Evolutionary conservation across 2,888 invertebrate species (phyloP), one percentile per base, ranked within the genome.

Genomic region (Lasioglossum morio): DNA sequence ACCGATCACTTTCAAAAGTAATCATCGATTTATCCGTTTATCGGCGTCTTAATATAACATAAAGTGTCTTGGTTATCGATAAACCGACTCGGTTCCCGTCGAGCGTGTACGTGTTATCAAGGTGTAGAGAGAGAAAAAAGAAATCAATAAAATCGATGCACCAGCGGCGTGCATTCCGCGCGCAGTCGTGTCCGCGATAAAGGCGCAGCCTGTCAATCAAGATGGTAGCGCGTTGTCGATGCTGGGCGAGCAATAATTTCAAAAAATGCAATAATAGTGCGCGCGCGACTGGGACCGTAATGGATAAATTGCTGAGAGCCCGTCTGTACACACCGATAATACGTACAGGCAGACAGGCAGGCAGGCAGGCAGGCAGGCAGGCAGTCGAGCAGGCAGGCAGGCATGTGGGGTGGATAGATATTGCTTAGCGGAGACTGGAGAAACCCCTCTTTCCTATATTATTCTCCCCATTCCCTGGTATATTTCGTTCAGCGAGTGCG

Each of bases 301-400:
- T 95, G 95, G 95, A 95, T 95, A 95, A 95, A 95, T 95, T 95
- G 94, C 94, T 94, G 94, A 94, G 94, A 92, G 92, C 92, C 87
- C 90, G 89, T 87, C 91, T 89, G 92, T 92, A 94, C 91, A 93
- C 93, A 92, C 90, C 92, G 93, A 94, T 93, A 94, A 94, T 94
- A 94, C 93, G 94, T 93, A 92, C 93, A 92, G 93, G 92, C 94
- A 94, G 94, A 92, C 93, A 93, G 93, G 92, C 93, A 93, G 93
- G 92, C 93, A 93, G 93, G 34, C 34, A 34, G 34, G 92, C 89
- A 92, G 93, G 92, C 94, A 94, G 94, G 92, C 93, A 92, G 92
- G 92, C 93, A 93, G 93, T 92, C 89, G 85, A 82, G 84, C 85
- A 81, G 86, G 86, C 85, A 79, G 86, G 86, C 93, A 91, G 93